Evolutionary conservation across 1,140 invertebrate genomes (phyloP).

Genomic region (Homalodisca vitripennis): DNA sequence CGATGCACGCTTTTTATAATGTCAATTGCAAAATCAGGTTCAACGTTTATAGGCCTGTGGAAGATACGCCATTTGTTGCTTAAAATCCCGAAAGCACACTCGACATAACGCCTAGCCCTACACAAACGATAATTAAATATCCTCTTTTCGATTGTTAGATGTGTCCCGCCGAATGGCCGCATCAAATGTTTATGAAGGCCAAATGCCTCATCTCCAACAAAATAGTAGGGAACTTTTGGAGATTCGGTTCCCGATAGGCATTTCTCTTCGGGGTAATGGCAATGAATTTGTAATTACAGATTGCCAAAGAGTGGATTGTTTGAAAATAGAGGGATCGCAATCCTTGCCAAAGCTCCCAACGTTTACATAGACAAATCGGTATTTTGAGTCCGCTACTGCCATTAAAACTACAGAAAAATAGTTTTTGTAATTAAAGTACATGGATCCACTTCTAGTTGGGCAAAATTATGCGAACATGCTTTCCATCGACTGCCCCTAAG

Average conservation of each 20-base stretch:
- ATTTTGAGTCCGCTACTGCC: conserved; percentile 47
- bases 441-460: conserved; percentile 32
- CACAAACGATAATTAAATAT: conserved; percentile 48
- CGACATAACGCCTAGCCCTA: conserved; percentile 42
- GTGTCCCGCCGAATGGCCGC: conserved; percentile 44
- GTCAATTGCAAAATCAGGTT: conserved; percentile 36
- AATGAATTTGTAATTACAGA: conserved; percentile 37
- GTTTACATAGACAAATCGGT: conserved; percentile 46
- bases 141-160: conserved; percentile 40
- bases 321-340: conserved; percentile 47
- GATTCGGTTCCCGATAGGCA: conserved; percentile 36
- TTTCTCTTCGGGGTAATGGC: conserved; percentile 39
- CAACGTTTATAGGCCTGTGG: conserved; percentile 42
- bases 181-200: conserved; percentile 41
- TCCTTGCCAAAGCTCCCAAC: conserved; percentile 49
- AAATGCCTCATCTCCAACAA: conserved; percentile 48
- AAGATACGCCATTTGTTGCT: conserved; percentile 42
- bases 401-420: conserved; percentile 48
- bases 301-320: conserved; percentile 41
- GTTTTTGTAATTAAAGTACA: conserved; percentile 38
- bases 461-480: conserved; percentile 40
- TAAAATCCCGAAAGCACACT: conserved; percentile 44
- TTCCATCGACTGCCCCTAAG: conserved; percentile 51
- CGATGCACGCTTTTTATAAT: conserved; percentile 42
- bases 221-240: conserved; percentile 40